Conservation (phyloP, 2,797 vertebrate species). For the Champsocephalus esox region DNA sequence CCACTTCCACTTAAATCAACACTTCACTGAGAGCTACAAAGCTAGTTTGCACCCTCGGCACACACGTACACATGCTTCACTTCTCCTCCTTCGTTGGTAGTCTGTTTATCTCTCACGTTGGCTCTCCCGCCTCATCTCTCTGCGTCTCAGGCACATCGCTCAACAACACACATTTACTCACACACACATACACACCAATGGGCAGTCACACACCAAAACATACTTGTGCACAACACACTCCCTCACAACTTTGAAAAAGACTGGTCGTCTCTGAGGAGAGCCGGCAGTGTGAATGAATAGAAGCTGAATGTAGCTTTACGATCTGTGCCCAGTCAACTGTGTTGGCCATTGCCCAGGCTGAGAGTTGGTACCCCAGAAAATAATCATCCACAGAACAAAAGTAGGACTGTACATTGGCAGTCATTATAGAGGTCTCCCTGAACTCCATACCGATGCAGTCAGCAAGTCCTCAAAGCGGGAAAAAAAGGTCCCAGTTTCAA, state of each 20-base stretch:
- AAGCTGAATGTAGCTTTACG: constrained; percentile 57
- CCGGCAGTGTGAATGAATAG: constrained; percentile 68
- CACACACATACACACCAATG: constrained; percentile 15
- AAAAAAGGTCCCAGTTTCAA: background rate
- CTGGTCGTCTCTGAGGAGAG: constrained; percentile 60
- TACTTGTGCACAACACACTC: constrained; percentile 41
- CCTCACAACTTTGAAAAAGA: constrained; percentile 58
- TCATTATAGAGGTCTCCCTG: constrained; percentile 10
- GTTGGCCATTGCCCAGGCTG: constrained; percentile 59
- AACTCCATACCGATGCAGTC: constrained; percentile 16
- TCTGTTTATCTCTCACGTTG: constrained; percentile 69
- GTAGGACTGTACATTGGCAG: constrained; percentile 26
- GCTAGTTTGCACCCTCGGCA: constrained; percentile 68
- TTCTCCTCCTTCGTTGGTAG: constrained; percentile 51
- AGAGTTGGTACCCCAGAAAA: constrained; percentile 58
- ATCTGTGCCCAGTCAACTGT: constrained; percentile 59
- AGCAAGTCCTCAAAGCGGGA: constrained; percentile 2
- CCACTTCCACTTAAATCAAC: constrained; percentile 80
- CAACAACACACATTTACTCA: background rate
- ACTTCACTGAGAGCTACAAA: constrained; percentile 72
- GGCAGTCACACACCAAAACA: constrained; percentile 34
- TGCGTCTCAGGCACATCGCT: constrained; percentile 37
- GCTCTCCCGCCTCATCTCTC: constrained; percentile 48
- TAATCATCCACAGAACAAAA: constrained; percentile 44
- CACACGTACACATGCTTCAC: constrained; percentile 31